phyloP scores from a whole-genome alignment of 2,113 vertebrate genomes.

The Acanthochromis polyacanthus region DNA sequence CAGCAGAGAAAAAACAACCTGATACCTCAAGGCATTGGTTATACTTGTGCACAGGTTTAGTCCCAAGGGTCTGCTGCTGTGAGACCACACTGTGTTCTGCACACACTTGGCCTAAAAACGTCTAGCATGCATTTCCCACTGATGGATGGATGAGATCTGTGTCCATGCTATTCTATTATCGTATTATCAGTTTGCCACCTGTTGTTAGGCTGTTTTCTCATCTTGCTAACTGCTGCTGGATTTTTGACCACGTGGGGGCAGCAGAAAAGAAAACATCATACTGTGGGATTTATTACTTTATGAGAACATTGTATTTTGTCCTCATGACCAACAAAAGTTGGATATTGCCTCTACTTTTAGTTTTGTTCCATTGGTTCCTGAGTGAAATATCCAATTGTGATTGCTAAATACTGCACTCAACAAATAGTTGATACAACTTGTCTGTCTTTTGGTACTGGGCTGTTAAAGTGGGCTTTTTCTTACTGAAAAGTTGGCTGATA shows the following conservation, averaged over 20 bases:
- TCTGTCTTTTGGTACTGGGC: too few species aligned
- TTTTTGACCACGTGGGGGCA: neutral
- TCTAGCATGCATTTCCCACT: slow-evolving; percentile 9
- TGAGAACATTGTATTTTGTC: neutral
- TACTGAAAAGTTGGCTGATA: too few species aligned
- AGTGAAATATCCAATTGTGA: neutral
- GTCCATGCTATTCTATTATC: neutral
- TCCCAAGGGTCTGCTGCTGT: slow-evolving; percentile 25
- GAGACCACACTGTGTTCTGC: slow-evolving; percentile 22
- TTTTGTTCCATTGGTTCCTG: neutral
- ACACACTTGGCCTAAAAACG: slow-evolving; percentile 36
- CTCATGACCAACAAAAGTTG: neutral
- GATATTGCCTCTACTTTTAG: neutral
- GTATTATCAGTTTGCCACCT: slow-evolving; percentile 22
- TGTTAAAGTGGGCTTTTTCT: too few species aligned
- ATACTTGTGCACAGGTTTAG: slow-evolving; percentile 10
- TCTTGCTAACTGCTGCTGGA: neutral
- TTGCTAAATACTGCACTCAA: too few species aligned
- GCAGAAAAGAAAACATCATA: neutral
- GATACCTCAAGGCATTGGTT: slow-evolving; percentile 20
- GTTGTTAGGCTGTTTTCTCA: slow-evolving; percentile 6
- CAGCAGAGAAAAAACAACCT: slow-evolving; percentile 34
- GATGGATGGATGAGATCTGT: slow-evolving; percentile 26
- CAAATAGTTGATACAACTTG: too few species aligned
- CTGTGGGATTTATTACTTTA: too few species aligned